Base-by-base conservation (phyloP, 2,888 invertebrate genomes). In the Sipha maydis region DNA sequence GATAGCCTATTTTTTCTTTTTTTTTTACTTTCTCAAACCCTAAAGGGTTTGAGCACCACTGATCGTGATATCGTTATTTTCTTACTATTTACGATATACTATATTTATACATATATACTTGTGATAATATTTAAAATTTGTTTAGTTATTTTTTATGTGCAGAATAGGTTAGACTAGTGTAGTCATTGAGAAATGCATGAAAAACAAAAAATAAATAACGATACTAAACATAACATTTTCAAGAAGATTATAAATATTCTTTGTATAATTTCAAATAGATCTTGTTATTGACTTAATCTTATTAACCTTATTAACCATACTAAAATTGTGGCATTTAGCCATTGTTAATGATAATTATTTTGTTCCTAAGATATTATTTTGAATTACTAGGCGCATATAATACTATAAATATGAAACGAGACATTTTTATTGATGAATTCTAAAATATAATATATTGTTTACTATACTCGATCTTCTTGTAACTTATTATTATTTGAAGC, bases 141-240 rank as follows among this genome's bases (percentile, higher is more conserved):
- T 71, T 31, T 17, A 3, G 28, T 71, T 17, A 61, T 25, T 4
- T 25, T 61, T 61, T 21, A 31, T 31, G 71, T 14, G 31, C 71
- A 5, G 31, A 9, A n/a, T 31, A 61, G 61, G 25, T 25, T 61
- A 7, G 25, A 61, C 25, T 9, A 21, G 25, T 69, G 5, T 14
- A 71, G 83, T 71, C 83, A 71, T 83, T 83, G 83, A 83, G 28
- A 71, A 17, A 31, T 38, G 25, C 34, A 54, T 28, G 71, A 71
- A 71, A 71, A 69, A 48, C 14, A 48, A 48, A 48, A 48, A 48
- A 48, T 1, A 48, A 25, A 83, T 31, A 71, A 54, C 82, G 28
- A 71, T 31, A 48, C 31, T 5, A 83, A 80, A 38, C 75, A 19
- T 25, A 80, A 38, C 38, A 38, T 38, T 25, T 75, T 17, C 75